Base-by-base conservation (phyloP, 2,797 vertebrate genomes). In the Podarcis siculus region DNA sequence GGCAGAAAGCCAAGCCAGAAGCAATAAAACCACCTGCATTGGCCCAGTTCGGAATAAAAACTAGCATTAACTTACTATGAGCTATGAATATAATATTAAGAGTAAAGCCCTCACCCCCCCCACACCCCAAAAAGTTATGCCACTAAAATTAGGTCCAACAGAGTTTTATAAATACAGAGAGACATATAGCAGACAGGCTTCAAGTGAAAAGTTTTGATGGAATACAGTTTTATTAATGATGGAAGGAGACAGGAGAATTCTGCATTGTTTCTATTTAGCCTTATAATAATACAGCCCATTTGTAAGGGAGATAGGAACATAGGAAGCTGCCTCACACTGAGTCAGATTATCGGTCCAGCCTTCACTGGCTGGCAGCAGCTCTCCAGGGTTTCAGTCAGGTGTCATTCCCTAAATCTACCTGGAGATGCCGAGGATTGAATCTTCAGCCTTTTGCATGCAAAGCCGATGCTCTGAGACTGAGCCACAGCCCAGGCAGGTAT, bases 21-120 rank as follows among this genome's bases (percentile, higher is more conserved):
- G 66, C 89, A 30, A 15, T 0, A 0, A 87, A 90, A 35, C 35
- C 79, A 82, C 89, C 88, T 89, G 89, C 39, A 81, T 82, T 85
- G 39, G 30, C 81, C 83, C 8, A 3, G 25, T 32, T 8, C 39
- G 75, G 83, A 66, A 82, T 35, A 88, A 5, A 0, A 4, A 0
- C 81, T 49, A 27, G 30, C 27, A 66, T 30, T 9, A 21, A 3
- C 7, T n/a, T 81, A 5, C 12, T 1, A 55, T 55, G 9, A 13
- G 30, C 30, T 79, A 86, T 4, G 5, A 78, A 39, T 7, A 89
- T 15, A 23, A 81, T 37, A 0, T 75, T 67, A 12, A 35, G 23
- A 7, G 23, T 0, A 1, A 66, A 89, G 69, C 3, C 67, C 12
- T 69, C 30, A 25, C 12, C 4, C 67, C 66, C 66, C 66, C 2